These are phyloP conservation scores for Hydractinia echinata DNA, from an alignment of 30 jellyfish, hydroid and myxozoan species.

Conservation along the genomic window DNA sequence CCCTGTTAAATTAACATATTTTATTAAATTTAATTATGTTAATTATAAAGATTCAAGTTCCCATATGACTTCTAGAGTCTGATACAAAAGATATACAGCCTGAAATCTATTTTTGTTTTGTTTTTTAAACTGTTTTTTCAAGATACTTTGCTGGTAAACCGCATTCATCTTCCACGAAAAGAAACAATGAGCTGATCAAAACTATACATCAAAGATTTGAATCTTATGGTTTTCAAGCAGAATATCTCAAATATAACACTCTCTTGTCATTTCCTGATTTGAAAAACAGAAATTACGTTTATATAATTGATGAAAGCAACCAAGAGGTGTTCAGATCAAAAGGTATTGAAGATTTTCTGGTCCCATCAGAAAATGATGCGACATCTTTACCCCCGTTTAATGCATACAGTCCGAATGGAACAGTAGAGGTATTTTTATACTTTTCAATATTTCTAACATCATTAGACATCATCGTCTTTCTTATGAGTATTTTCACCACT, in stretches of 20 bases:
- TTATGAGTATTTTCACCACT: too few species aligned
- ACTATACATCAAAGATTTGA: conserved; percentile 58
- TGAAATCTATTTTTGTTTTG: conserved; percentile 17
- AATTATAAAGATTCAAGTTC: too few species aligned
- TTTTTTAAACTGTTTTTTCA: background rate
- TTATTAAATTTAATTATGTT: too few species aligned
- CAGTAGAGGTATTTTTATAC: conserved; percentile 42
- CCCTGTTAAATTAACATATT: too few species aligned
- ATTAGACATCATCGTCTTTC: too few species aligned
- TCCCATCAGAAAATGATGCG: conserved; percentile 44
- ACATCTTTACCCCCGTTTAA: conserved; percentile 66
- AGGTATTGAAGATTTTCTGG: conserved; percentile 46
- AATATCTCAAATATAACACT: conserved; percentile 53
- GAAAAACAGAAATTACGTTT: conserved; percentile 61
- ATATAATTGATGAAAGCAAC: conserved; percentile 41
- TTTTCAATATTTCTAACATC: too few species aligned
- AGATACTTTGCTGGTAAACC: conserved; percentile 74
- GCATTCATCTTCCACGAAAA: conserved; percentile 66
- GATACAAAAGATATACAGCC: conserved; percentile 31
- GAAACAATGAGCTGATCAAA: conserved; percentile 71
- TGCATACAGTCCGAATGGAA: conserved; percentile 76
- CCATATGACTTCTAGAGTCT: too few species aligned
- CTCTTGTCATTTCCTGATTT: conserved; percentile 60
- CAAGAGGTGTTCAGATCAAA: conserved; percentile 51
- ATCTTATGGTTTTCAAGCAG: conserved; percentile 57